A percentile compares a stretch with the other conserved stretches of the same genome.
Conservation (phyloP, 30 jellyfish, hydroid and myxozoan genomes). For the Hydractinia symbiolongicarpus region DNA sequence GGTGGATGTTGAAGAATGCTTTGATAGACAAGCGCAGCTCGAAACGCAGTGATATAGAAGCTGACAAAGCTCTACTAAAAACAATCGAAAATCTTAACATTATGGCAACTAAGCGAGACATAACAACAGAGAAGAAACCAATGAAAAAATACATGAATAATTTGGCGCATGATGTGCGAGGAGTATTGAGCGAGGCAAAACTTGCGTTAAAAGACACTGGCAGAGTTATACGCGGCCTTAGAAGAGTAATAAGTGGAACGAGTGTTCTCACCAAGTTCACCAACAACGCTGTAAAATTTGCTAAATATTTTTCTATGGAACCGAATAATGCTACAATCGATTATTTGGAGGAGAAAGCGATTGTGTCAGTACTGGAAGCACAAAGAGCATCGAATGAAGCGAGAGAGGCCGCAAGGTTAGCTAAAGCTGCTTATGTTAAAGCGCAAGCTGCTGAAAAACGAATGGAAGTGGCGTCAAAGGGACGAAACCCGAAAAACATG, state of each 20-base stretch:
- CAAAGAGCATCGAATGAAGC: conserved; percentile 91
- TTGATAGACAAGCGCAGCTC: not conserved
- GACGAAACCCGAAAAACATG: conserved; percentile 7
- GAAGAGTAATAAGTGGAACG: conserved; percentile 69
- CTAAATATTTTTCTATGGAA: conserved; percentile 72
- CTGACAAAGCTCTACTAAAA: conserved; percentile 16
- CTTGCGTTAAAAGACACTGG: conserved; percentile 54
- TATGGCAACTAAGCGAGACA: conserved; percentile 13
- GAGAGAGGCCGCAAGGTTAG: conserved; percentile 56
- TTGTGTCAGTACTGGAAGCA: conserved; percentile 77
- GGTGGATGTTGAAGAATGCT: not conserved
- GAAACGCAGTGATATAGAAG: conserved; percentile 40
- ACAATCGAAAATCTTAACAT: conserved; percentile 28
- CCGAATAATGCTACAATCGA: conserved; percentile 84
- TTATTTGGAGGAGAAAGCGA: conserved; percentile 83
- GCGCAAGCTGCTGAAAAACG: conserved; percentile 30
- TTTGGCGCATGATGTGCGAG: conserved; percentile 50
- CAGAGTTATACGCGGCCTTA: conserved; percentile 59
- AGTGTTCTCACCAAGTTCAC: conserved; percentile 47
- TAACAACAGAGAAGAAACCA: conserved; percentile 22
- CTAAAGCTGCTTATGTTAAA: conserved; percentile 57
- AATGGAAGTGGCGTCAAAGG: conserved; percentile 20
- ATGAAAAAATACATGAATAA: conserved; percentile 19
- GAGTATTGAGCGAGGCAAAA: conserved; percentile 71
- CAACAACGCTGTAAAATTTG: conserved; percentile 74